These are phyloP conservation scores for Neria commutata DNA, from an alignment of 2,888 invertebrate genomes.

Conservation along the genomic window DNA sequence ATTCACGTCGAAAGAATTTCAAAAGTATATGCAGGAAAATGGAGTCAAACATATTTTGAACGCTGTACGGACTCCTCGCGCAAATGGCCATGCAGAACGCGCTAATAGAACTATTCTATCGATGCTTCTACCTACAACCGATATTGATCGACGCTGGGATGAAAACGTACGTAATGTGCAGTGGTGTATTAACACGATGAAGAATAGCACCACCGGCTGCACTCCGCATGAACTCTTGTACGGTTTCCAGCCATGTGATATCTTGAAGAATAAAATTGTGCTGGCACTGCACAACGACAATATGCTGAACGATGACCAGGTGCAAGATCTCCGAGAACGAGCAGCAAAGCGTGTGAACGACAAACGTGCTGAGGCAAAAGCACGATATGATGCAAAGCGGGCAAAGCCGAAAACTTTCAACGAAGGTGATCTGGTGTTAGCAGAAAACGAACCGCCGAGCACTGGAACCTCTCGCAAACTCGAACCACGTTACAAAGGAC, in stretches of 20 bases:
- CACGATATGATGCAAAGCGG: background rate
- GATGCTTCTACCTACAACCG: slow-evolving; percentile 9
- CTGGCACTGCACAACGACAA: background rate
- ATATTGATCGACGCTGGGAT: slow-evolving; percentile 9
- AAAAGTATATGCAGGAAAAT: slow-evolving; percentile 28
- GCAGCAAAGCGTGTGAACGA: background rate
- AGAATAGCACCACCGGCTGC: slow-evolving; percentile 2
- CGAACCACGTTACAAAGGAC: slow-evolving; percentile 19
- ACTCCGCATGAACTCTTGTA: slow-evolving; percentile 8
- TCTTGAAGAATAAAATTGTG: slow-evolving; percentile 9
- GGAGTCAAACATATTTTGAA: slow-evolving; percentile 34
- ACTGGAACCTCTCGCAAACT: slow-evolving; percentile 14
- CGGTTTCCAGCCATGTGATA: slow-evolving; percentile 6
- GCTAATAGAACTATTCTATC: slow-evolving; percentile 16
- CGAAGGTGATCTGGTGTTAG: background rate
- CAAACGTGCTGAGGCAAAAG: background rate
- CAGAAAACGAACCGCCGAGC: slow-evolving; percentile 15
- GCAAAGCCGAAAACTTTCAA: background rate
- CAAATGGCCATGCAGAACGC: slow-evolving; percentile 26
- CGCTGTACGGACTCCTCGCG: slow-evolving; percentile 35
- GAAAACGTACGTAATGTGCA: slow-evolving; percentile 11
- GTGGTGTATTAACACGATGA: slow-evolving; percentile 12
- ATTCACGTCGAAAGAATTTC: slow-evolving; percentile 32
- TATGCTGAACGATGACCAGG: background rate
- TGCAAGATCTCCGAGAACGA: background rate